Percentiles rank a stretch among this genome's conserved stretches.
phyloP scores from a whole-genome alignment of 1,140 invertebrate genomes.

The Coelopa frigida region DNA sequence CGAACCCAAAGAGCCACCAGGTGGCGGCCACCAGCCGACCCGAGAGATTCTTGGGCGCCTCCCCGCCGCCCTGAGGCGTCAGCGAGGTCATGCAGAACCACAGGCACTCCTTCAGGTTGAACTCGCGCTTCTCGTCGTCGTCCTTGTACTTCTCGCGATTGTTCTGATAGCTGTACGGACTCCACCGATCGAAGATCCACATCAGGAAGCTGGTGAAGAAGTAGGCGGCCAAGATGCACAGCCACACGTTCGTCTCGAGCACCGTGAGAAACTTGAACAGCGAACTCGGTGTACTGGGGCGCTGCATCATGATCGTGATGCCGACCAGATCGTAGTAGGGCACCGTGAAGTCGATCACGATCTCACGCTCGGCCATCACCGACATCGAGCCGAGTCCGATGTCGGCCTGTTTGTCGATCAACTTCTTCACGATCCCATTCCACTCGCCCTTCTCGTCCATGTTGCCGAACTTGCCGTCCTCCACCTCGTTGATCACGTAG shows the following conservation, averaged over 20 bases:
- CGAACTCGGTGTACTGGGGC: constrained; percentile 65
- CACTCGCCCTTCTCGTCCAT: constrained; percentile 82
- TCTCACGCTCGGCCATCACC: constrained; percentile 91
- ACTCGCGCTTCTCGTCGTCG: constrained; percentile 91
- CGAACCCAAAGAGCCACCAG: constrained; percentile 90
- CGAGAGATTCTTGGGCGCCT: constrained; percentile 91
- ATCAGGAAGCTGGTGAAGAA: constrained; percentile 91
- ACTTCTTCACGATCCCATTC: constrained; percentile 87
- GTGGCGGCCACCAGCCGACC: constrained; percentile 88
- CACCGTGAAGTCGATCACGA: constrained; percentile 90
- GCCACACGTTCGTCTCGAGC: constrained; percentile 91
- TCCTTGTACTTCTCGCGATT: constrained; percentile 88
- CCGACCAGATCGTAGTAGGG: constrained; percentile 94
- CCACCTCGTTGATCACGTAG: constrained; percentile 73
- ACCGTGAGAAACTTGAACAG: constrained; percentile 97
- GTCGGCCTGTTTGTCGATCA: constrained; percentile 85
- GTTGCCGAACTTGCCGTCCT: constrained; percentile 73
- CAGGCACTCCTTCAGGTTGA: constrained; percentile 90
- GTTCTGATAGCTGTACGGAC: constrained; percentile 94
- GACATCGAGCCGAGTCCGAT: constrained; percentile 81
- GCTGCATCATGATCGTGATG: constrained; percentile 69
- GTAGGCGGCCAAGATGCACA: constrained; percentile 91
- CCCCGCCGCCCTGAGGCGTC: constrained; percentile 79
- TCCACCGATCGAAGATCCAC: constrained; percentile 94
- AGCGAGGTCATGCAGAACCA: constrained; percentile 99